Evolutionary conservation across 2,888 invertebrate species (phyloP), one percentile per base, ranked within the genome.

Genomic region (Sialis fuliginosa): DNA sequence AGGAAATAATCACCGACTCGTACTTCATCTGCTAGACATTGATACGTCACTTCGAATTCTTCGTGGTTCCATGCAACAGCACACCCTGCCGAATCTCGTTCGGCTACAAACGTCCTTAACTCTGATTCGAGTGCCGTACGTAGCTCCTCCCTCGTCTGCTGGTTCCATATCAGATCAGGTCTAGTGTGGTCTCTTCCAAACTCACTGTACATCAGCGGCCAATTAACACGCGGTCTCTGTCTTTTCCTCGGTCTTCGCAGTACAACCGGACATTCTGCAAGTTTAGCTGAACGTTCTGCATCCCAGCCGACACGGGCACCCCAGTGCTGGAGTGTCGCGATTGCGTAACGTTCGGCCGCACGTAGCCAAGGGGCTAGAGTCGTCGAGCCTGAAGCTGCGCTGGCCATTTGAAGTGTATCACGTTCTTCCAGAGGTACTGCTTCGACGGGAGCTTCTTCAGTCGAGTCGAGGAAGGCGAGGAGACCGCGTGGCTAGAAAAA

Each of bases 91-190:
- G 92, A 74, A 59, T 97, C 96, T 52, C 90, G 80, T 66, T 96
- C 96, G 5, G 81, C 79, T 0, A 77, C 77, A 65, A 98, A 92
- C 48, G 87, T 82, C 41, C 93, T 75, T 46, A 96, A 77, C 66
- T 98, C 97, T 62, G 85, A 89, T 61, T 96, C 93, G 51, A 98
- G 70, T 1, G 89, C 86, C 60, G 86, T 85, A 52, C 91, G 75
- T 46, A 98, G 70, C 63, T 98, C 97, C 66, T 96, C 96, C 44
- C 97, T 74, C 0, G 97, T 98, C 85, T 90, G 56, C 60, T 93
- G 93, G 65, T 98, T 99, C 98, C 98, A 99, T 58, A 98, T 93
- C 39, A 99, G 74, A 69, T 97, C 95, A 1, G 97, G 91, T 63
- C 91, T 75, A 48, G 89, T 83, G 62, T 97, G 97, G 68, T 98